Evolutionary conservation across 2,888 invertebrate species (phyloP).

Genomic region (Orgyia antiqua): DNA sequence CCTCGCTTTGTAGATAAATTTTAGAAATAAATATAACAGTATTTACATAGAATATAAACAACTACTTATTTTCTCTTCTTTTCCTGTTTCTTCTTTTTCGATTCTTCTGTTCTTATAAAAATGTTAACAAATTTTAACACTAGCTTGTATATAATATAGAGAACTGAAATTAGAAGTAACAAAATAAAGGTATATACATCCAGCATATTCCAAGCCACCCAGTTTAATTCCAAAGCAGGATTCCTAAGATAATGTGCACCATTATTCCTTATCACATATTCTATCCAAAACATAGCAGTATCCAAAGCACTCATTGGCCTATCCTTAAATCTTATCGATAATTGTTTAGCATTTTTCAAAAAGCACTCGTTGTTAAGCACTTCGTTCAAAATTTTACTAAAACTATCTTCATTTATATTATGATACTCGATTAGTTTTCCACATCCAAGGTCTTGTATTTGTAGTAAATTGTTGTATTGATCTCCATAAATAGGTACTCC

Average conservation of each 20-base stretch:
- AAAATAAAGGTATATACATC: slow-evolving; percentile 59
- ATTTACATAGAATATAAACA: too few relatives aligned
- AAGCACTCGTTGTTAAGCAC: slow-evolving; percentile 54
- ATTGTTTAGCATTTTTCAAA: slow-evolving; percentile 44
- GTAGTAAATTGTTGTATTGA: slow-evolving; percentile 31
- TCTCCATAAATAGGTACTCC: slow-evolving; percentile 27
- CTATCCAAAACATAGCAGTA: slow-evolving; percentile 75
- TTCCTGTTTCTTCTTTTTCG: background rate
- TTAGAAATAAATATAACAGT: too few relatives aligned
- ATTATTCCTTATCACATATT: slow-evolving; percentile 75
- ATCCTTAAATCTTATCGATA: slow-evolving; percentile 70
- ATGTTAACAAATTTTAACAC: background rate
- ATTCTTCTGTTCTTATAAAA: background rate
- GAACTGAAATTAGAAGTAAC: slow-evolving; percentile 11
- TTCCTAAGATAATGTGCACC: slow-evolving; percentile 73
- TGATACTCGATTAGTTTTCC: slow-evolving; percentile 48
- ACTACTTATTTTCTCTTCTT: background rate
- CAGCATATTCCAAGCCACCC: slow-evolving; percentile 55
- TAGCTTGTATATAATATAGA: slow-evolving; percentile 20
- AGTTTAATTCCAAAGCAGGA: slow-evolving; percentile 60
- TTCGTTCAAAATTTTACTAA: slow-evolving; percentile 47
- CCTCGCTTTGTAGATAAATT: too few relatives aligned
- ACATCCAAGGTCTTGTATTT: slow-evolving; percentile 35
- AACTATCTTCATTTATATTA: slow-evolving; percentile 56
- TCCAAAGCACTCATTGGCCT: slow-evolving; percentile 70